phyloP scores from a whole-genome alignment of 1,140 invertebrate genomes.

The Drosophila nebulosa region DNA sequence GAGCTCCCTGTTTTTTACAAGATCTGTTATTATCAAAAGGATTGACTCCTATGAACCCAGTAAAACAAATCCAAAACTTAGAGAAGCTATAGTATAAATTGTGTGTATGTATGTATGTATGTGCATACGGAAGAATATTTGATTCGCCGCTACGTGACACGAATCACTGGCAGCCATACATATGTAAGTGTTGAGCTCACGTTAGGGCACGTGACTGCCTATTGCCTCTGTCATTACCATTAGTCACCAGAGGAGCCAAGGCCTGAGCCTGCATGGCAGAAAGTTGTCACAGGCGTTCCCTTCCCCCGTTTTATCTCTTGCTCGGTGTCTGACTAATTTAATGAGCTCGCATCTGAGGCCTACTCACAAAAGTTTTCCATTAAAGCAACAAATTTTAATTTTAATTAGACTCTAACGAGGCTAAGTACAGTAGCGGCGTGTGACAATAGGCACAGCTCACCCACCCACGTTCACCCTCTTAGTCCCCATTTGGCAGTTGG shows the following conservation, averaged over 20 bases:
- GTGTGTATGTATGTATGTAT: background rate
- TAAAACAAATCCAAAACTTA: background rate
- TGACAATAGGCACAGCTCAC: constrained; percentile 10
- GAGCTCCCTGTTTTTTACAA: too few species aligned
- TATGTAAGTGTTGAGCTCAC: constrained; percentile 60
- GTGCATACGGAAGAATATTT: constrained; percentile 31
- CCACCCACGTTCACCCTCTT: background rate
- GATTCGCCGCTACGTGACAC: constrained; percentile 41
- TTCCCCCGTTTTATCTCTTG: background rate
- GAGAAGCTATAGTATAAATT: background rate
- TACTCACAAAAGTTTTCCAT: constrained; percentile 63
- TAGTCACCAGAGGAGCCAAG: constrained; percentile 9
- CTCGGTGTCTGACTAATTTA: constrained; percentile 40
- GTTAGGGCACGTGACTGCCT: constrained; percentile 60
- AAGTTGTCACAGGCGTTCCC: constrained; percentile 9
- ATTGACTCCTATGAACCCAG: background rate
- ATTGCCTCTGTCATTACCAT: constrained; percentile 29
- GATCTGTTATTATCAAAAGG: background rate
- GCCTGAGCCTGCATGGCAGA: background rate
- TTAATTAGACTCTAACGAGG: constrained; percentile 73
- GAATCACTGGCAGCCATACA: constrained; percentile 30
- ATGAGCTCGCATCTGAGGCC: constrained; percentile 40
- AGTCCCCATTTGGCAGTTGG: background rate
- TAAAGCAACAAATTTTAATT: constrained; percentile 74
- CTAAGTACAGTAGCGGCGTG: constrained; percentile 16